Base-by-base conservation (phyloP, 2,888 invertebrate species). In the Epinotia bilunana region DNA sequence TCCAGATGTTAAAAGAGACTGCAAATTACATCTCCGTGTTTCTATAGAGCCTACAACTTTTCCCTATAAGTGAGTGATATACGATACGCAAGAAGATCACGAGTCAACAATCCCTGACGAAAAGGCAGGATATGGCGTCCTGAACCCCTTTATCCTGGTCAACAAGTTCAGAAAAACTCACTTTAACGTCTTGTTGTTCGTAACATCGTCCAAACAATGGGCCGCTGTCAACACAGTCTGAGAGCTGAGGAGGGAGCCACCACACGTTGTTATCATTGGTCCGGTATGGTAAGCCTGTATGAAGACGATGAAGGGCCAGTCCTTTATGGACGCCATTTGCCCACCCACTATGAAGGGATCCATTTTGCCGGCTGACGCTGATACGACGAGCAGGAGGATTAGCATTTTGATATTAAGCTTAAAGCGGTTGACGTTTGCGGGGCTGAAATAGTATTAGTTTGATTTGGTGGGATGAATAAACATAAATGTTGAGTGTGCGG, bases 301-400 rank as follows among this genome's bases (percentile, higher is more conserved):
- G 16, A 64, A 73, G 0, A 64, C 64, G 1, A 76, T 69, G 73
- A 76, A 76, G 0, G 76, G 70, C 76, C 76, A 76, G 28, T 73
- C 57, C n/a, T 61, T 20, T 0, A 73, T 71, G 23, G 64, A 18
- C 1, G 55, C 72, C 12, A 6, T 7, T 43, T 18, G 53, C 0
- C 72, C 72, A 12, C 63, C 72, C n/a, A 64, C 43, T 33, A 72
- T 46, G 20, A 11, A 53, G 6, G 63, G 63, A 0, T 55, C 55
- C 43, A 72, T 63, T 11, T 62, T 49, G 53, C 3, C n/a, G 4
- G 64, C 64, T 46, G 70, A 46, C 2, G 53, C 55, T 6, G 55
- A 20, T 3, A 55, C 1, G 2, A 20, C 18, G 3, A 63, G 18
- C 28, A 62, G 39, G 2, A 62, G 11, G 16, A 53, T 61, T 16